A percentile compares a stretch with the other conserved stretches of the same genome.
Conservation (phyloP, 1,140 invertebrate species). For the Apis laboriosa region DNA sequence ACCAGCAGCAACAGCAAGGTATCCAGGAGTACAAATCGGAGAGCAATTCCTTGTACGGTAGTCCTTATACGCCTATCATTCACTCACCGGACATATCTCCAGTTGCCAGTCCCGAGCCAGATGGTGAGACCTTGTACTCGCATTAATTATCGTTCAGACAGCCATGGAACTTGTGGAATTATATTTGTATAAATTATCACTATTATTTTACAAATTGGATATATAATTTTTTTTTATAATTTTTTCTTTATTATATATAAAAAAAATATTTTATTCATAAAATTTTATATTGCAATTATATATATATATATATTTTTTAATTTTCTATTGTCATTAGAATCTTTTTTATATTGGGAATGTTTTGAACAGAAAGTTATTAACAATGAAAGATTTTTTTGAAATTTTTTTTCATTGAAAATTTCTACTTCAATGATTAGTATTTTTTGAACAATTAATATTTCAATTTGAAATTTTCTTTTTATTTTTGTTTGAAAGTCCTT, state of each 20-base stretch:
- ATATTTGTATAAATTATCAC: neutral
- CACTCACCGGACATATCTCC: slow-evolving; percentile 79
- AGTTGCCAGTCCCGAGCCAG: slow-evolving; percentile 79
- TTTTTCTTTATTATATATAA: neutral
- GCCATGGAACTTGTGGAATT: neutral
- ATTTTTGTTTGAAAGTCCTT: too few species aligned
- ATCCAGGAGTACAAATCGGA: slow-evolving; percentile 80
- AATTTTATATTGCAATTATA: neutral
- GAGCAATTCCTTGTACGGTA: slow-evolving; percentile 80
- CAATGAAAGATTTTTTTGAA: too few species aligned
- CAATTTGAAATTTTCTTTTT: neutral
- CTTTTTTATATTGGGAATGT: too few species aligned
- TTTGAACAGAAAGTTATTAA: too few species aligned
- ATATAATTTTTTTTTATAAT: neutral
- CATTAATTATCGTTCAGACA: slow-evolving; percentile 15
- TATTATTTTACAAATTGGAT: neutral
- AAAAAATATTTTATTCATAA: neutral
- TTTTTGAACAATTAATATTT: neutral
- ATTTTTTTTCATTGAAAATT: neutral
- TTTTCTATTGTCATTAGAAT: too few species aligned
- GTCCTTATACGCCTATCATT: slow-evolving; percentile 80
- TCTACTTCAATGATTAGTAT: too few species aligned
- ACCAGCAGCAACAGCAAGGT: slow-evolving; percentile 74
- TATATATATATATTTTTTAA: too few species aligned
- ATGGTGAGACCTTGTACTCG: slow-evolving; percentile 70